These are phyloP conservation scores for Meles meles DNA, from an alignment of 2,113 vertebrate genomes.

Conservation along the genomic window DNA sequence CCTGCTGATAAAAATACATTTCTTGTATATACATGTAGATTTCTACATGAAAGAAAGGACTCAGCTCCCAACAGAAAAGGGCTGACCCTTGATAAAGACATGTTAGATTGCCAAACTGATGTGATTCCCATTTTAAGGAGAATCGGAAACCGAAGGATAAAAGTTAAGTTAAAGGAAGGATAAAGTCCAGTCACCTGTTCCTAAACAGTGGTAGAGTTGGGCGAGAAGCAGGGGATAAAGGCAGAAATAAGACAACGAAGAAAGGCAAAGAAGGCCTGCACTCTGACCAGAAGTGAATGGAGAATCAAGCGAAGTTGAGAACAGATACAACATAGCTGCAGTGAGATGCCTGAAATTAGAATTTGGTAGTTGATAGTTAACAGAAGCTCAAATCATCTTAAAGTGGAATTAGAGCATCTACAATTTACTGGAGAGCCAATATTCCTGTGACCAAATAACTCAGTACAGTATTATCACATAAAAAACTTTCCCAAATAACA, in stretches of 20 bases:
- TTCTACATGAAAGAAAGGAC: conserved; percentile 70
- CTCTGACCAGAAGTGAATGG: conserved; percentile 52
- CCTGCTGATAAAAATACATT: conserved; percentile 72
- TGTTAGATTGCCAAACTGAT: conserved; percentile 49
- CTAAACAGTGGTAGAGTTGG: conserved; percentile 42
- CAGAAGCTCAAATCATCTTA: conserved; percentile 58
- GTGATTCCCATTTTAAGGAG: conserved; percentile 48
- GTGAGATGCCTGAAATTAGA: conserved; percentile 57
- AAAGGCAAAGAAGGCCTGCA: conserved; percentile 54
- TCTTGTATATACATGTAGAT: conserved; percentile 67
- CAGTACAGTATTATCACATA: conserved; percentile 28
- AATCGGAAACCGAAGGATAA: conserved; percentile 52
- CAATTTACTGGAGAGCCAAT: conserved; percentile 50
- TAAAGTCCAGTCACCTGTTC: conserved; percentile 56
- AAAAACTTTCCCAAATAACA: conserved; percentile 46
- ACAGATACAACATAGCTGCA: conserved; percentile 25
- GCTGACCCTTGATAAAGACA: conserved; percentile 59
- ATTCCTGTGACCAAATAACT: conserved; percentile 48
- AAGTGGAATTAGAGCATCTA: conserved; percentile 61
- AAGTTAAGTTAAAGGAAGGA: conserved; percentile 59
- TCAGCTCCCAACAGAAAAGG: conserved; percentile 59
- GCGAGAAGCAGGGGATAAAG: conserved; percentile 59
- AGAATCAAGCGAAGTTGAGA: conserved; percentile 59
- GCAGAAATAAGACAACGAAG: conserved; percentile 65
- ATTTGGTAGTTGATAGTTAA: conserved; percentile 32